phyloP scores from a whole-genome alignment of 2,797 vertebrate species.

The Cryptoblepharus egeriae region DNA sequence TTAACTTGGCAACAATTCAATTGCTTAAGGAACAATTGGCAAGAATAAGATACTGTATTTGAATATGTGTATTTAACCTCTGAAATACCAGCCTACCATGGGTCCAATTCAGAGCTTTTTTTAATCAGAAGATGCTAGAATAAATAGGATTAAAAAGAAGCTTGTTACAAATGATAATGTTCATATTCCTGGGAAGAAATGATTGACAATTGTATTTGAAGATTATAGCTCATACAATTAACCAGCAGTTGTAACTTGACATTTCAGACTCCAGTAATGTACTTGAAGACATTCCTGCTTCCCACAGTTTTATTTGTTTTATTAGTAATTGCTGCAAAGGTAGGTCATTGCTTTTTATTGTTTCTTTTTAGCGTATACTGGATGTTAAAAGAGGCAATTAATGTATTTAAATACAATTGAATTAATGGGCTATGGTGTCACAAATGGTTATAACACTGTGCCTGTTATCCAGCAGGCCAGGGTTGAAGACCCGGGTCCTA shows the following conservation, averaged over 20 bases:
- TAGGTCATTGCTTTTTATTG: slow-evolving; percentile 65
- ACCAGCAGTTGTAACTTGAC: slow-evolving; percentile 48
- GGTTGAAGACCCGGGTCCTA: no score
- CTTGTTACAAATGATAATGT: background rate
- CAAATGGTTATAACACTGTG: no score
- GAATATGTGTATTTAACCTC: background rate
- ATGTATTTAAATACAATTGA: no score
- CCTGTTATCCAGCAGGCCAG: no score
- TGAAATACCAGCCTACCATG: no score
- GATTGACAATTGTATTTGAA: background rate
- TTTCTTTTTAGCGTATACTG: background rate
- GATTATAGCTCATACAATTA: background rate
- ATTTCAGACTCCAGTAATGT: slow-evolving; percentile 89
- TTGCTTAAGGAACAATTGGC: no score
- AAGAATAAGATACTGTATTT: background rate
- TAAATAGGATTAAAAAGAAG: background rate
- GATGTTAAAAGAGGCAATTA: background rate
- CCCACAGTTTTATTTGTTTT: slow-evolving; percentile 88
- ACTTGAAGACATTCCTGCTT: slow-evolving; percentile 90
- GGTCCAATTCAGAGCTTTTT: no score
- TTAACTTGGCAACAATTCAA: no score
- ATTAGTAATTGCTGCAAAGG: slow-evolving; percentile 81
- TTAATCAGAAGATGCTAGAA: background rate
- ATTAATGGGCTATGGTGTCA: no score
- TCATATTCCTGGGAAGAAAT: background rate